Evolutionary conservation across 1,140 invertebrate genomes (phyloP).

Genomic region (Pristionchus pacificus): DNA sequence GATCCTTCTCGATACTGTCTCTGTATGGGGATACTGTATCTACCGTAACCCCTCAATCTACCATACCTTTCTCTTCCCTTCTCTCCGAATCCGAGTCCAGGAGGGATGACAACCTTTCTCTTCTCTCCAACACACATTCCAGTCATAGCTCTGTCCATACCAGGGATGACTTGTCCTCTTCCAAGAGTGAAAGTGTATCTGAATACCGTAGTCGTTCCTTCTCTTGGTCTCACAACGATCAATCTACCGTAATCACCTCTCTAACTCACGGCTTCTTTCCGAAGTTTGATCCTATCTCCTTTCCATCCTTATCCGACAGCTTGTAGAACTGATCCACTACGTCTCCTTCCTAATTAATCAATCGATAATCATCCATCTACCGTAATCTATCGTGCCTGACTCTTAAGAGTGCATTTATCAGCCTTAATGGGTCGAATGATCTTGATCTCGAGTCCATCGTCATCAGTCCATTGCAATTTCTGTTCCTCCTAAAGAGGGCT

Average conservation of each 20-base stretch:
- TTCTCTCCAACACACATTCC: conserved; percentile 57
- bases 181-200: conserved; percentile 56
- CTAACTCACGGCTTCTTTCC: conserved; percentile 53
- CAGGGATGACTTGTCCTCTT: conserved; percentile 48
- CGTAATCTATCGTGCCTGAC: no score
- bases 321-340: conserved; percentile 55
- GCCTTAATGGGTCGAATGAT: conserved; percentile 50
- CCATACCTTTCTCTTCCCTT: conserved; percentile 49
- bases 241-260: neutral
- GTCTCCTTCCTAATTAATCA: conserved; percentile 53
- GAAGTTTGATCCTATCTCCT: conserved; percentile 56
- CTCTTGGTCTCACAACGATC: neutral
- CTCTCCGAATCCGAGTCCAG: conserved; percentile 46
- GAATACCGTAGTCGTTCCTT: conserved; percentile 4
- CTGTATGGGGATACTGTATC: conserved; percentile 26
- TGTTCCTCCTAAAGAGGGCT: conserved; percentile 17
- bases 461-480: conserved; percentile 40
- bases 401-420: conserved; percentile 54
- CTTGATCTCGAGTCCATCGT: conserved; percentile 55
- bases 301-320: conserved; percentile 50
- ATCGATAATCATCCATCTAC: no score
- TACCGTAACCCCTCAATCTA: neutral
- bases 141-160: conserved; percentile 51
- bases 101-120: conserved; percentile 53
- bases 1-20: conserved; percentile 51